A percentile compares a stretch with the other conserved stretches of the same genome.
Evolutionary conservation across 2,113 vertebrate species (phyloP).

Genomic region (Semicossyphus pulcher): DNA sequence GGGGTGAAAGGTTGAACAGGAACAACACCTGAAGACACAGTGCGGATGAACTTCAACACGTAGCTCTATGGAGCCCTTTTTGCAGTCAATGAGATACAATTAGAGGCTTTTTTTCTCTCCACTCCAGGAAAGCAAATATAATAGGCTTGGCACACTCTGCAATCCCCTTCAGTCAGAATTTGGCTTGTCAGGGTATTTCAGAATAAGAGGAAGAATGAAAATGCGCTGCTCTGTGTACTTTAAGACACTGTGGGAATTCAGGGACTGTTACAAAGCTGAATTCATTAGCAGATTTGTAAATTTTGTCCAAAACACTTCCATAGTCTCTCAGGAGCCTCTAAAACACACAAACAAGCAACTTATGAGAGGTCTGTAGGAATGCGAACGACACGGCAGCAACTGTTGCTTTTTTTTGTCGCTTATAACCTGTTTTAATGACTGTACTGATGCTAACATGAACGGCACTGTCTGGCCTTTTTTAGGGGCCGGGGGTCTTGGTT

Average conservation of each 20-base stretch:
- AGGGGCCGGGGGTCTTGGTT: background rate
- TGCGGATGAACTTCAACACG: background rate
- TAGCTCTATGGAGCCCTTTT: background rate
- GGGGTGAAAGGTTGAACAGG: constrained; percentile 20
- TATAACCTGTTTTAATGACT: constrained; percentile 9
- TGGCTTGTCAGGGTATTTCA: constrained; percentile 29
- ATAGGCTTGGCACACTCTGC: background rate
- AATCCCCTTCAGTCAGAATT: constrained; percentile 37
- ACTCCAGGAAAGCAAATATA: background rate
- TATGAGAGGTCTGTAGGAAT: constrained; percentile 36
- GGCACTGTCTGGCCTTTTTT: constrained; percentile 5
- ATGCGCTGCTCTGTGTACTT: constrained; percentile 16
- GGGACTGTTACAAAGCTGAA: constrained; percentile 32
- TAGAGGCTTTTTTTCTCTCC: background rate
- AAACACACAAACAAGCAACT: constrained; percentile 48
- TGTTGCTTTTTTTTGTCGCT: constrained; percentile 9
- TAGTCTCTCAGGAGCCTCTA: constrained; percentile 40
- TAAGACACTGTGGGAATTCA: constrained; percentile 34
- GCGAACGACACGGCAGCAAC: constrained; percentile 11
- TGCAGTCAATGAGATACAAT: constrained; percentile 4
- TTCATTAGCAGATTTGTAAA: constrained; percentile 52
- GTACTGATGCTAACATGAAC: constrained; percentile 5
- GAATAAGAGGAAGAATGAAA: constrained; percentile 18
- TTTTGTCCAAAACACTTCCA: constrained; percentile 34
- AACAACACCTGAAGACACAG: constrained; percentile 46